Evolutionary conservation across 2,888 invertebrate genomes (phyloP).

Genomic region (Synergus gifuensis): DNA sequence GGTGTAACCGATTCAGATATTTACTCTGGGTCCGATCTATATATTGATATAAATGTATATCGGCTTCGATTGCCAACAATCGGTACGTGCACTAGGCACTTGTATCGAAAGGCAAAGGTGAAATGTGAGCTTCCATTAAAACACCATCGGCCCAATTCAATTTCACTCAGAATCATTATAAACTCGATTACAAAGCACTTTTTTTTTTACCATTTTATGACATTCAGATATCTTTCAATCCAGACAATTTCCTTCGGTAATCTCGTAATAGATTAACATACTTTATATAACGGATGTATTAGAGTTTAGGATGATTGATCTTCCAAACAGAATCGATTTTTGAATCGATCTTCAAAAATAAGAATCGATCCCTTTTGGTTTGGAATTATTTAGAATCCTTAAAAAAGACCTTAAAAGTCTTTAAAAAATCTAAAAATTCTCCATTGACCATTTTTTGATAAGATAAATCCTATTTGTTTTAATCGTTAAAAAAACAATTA

Average conservation of each 20-base stretch:
- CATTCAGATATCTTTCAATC: neutral
- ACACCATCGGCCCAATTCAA: neutral
- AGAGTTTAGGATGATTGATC: no score
- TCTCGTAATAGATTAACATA: neutral
- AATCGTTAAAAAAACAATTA: no score
- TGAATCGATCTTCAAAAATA: no score
- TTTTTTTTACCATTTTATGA: neutral
- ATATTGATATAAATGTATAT: slow-evolving; percentile 31
- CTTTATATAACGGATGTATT: no score
- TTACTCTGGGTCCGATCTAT: slow-evolving; percentile 28
- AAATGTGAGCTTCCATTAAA: slow-evolving; percentile 22
- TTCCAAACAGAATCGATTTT: no score
- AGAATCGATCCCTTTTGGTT: no score
- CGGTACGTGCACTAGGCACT: neutral
- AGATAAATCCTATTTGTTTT: no score
- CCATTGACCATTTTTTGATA: no score
- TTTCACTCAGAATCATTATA: neutral
- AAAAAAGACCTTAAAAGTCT: no score
- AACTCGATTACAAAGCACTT: neutral
- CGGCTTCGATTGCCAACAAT: slow-evolving; percentile 25
- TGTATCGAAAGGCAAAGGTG: slow-evolving; percentile 18
- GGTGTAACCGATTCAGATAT: slow-evolving; percentile 46
- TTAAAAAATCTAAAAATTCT: no score
- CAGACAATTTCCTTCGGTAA: neutral
- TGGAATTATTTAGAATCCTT: no score